These are phyloP conservation scores for Numenius arquata DNA, from an alignment of 2,113 vertebrate species.

Conservation along the genomic window DNA sequence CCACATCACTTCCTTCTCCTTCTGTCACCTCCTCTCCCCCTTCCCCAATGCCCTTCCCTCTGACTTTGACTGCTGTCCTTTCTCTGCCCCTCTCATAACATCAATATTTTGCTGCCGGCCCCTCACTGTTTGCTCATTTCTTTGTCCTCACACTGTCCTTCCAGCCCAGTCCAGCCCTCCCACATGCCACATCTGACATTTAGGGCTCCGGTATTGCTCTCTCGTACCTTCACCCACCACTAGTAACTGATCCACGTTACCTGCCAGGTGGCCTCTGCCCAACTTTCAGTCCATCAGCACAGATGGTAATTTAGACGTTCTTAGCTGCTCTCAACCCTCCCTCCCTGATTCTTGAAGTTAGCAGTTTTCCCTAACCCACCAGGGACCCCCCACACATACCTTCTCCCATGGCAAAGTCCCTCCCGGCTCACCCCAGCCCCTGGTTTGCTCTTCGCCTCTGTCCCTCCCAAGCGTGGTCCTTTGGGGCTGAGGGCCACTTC, in stretches of 20 bases:
- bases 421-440: not conserved
- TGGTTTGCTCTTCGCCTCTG: not conserved
- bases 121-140: not conserved
- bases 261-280: not conserved
- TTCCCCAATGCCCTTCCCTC: not conserved
- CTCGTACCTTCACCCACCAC: not conserved
- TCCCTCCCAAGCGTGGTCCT: not conserved
- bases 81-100: not conserved
- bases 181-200: not conserved
- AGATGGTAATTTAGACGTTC: not conserved
- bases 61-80: not conserved
- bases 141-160: not conserved
- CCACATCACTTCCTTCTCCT: not conserved
- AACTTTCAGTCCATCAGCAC: not conserved
- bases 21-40: not conserved
- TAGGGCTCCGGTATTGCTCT: not conserved
- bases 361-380: not conserved
- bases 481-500: not conserved
- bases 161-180: not conserved
- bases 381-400: fast-evolving
- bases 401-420: not conserved
- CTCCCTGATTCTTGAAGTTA: not conserved
- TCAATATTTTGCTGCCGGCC: not conserved
- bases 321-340: not conserved
- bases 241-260: not conserved